A percentile compares a stretch with the other conserved stretches of the same genome.
Conservation (phyloP, 2,797 vertebrate genomes). For the Pangasius krempfi region DNA sequence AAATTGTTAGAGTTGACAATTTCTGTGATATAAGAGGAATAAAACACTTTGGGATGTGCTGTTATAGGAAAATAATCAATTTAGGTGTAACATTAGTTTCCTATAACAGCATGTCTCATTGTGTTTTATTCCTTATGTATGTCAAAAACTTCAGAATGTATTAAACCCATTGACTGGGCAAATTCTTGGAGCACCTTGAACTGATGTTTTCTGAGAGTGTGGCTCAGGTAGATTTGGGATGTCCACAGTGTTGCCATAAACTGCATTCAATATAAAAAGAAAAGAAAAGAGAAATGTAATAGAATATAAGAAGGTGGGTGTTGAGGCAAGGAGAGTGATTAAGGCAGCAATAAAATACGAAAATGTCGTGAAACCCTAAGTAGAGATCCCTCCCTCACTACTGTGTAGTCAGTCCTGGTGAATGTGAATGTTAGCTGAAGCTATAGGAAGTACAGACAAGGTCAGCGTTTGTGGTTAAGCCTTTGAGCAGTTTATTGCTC, state of each 20-base stretch:
- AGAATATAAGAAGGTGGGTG: neutral
- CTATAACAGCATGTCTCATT: too few species aligned
- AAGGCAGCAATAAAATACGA: neutral
- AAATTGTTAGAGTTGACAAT: neutral
- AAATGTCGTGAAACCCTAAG: neutral
- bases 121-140: neutral
- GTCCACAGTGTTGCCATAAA: neutral
- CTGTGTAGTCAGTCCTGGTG: neutral
- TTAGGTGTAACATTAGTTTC: neutral
- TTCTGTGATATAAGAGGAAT: neutral
- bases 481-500: neutral
- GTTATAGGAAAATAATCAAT: neutral
- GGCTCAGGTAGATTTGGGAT: neutral
- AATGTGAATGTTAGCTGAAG: neutral
- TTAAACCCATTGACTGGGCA: neutral
- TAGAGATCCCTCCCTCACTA: neutral
- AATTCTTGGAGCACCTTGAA: neutral
- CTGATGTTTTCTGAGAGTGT: neutral
- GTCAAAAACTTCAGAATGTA: neutral
- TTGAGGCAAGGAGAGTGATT: neutral
- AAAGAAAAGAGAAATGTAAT: neutral
- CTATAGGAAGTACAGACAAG: conserved; percentile 1
- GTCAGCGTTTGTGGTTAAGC: neutral
- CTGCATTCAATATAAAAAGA: too few species aligned
- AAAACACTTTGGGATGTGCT: neutral